Evolutionary conservation across 37 sponge, comb jelly and placozoan species (phyloP), one percentile per base, ranked within the genome.

Genomic region (Spongia lamella): DNA sequence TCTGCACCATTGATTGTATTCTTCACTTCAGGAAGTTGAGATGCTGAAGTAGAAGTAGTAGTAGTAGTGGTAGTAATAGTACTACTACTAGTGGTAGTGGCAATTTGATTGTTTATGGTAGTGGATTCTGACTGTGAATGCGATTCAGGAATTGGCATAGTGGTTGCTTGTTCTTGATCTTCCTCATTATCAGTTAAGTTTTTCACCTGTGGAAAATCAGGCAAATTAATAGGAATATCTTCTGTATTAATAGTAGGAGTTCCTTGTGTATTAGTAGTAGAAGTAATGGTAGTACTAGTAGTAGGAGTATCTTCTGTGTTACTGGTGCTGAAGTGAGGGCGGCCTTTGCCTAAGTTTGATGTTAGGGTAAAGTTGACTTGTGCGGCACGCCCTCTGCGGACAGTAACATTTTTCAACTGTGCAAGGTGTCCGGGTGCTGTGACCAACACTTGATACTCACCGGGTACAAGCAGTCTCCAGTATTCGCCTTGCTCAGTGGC

Each of bases 391-490:
- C 51, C 65, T 17, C 0, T 27, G 0, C 34, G 19, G 29, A 89
- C 81, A 1, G 69, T 61, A 0, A 84, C 81, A 0, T 73, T 14
- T 14, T 16, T 47, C 17, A 62, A 51, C 25, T 55, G 59, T 33
- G n/a, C 1, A 0, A 61, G 60, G 54, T 72, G 76, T 0, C 91
- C 86, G 1, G 16, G 19, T 27, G 78, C 83, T 24, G 79, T 33
- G 1, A 72, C 91, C 52, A 24, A 26, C 13, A 90, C 27, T 13
- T 56, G 58, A 63, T 97, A 89, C 0, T 56, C 70, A 15, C 94
- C 98, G 29, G 91, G 92, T 0, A 64, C 82, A 1, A 97, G 62
- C 16, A 97, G 75, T 43, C 94, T 39, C 94, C 94, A 97, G 75
- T 83, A 97, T 30, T 93, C 98, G 2, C 98, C 98, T 64, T 83